These are phyloP conservation scores for Agriopis leucophaearia DNA, from an alignment of 2,888 invertebrate genomes.

Conservation along the genomic window DNA sequence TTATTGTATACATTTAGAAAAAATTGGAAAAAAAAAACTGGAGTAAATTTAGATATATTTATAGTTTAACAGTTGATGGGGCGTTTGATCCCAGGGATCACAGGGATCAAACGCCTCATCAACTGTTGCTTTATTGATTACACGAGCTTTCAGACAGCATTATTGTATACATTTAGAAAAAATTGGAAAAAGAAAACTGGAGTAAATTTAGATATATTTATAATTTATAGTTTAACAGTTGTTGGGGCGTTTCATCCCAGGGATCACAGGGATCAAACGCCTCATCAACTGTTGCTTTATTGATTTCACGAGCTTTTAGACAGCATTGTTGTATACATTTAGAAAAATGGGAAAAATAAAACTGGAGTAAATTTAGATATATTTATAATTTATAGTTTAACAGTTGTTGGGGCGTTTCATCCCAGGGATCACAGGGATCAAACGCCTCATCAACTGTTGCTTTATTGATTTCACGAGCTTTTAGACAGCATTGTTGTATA, in stretches of 20 bases:
- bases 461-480: constrained; percentile 52
- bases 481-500: constrained; percentile 24
- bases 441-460: constrained; percentile 68
- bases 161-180: constrained; percentile 22
- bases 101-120: constrained; percentile 61
- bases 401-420: too few species aligned
- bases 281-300: constrained; percentile 68
- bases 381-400: too few species aligned
- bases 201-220: background rate
- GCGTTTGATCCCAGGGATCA: too few species aligned
- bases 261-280: constrained; percentile 63
- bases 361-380: background rate
- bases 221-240: too few species aligned
- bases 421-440: too few species aligned
- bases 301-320: constrained; percentile 47
- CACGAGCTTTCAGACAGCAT: constrained; percentile 30
- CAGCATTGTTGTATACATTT: constrained; percentile 22
- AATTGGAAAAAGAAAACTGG: background rate
- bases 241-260: too few species aligned
- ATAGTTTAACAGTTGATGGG: too few species aligned
- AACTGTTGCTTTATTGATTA: constrained; percentile 69
- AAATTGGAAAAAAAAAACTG: background rate
- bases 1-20: constrained; percentile 23
- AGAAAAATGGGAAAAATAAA: constrained; percentile 3
- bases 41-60: background rate